Percentiles rank a stretch among this genome's conserved stretches.
phyloP scores from a whole-genome alignment of 1,140 invertebrate genomes.

The Diorhabda elongata region DNA sequence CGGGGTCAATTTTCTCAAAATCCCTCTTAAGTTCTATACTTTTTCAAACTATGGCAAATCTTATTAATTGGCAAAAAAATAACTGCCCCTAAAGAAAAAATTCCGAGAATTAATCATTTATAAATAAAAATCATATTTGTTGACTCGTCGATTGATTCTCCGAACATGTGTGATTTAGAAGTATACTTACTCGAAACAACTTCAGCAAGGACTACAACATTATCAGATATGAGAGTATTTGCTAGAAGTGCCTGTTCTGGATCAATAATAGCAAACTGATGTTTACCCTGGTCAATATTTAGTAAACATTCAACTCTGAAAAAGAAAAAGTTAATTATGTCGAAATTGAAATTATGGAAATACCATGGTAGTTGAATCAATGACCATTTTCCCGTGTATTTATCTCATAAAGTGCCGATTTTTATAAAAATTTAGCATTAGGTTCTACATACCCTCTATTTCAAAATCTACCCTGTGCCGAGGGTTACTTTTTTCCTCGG shows the following conservation, averaged over 20 bases:
- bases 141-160: not conserved
- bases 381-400: no score
- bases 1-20: no score
- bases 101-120: no score
- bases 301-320: slow-evolving; percentile 34
- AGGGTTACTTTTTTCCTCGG: not conserved
- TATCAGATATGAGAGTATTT: slow-evolving; percentile 20
- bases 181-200: slow-evolving; percentile 21
- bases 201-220: slow-evolving; percentile 26
- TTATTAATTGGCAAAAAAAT: no score
- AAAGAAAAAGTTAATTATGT: slow-evolving; percentile 13
- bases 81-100: no score
- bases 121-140: no score
- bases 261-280: slow-evolving; percentile 25
- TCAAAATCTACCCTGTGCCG: not conserved
- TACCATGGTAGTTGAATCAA: no score
- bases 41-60: no score
- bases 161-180: not conserved
- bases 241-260: slow-evolving; percentile 34
- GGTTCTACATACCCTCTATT: not conserved
- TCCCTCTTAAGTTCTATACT: no score
- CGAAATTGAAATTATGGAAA: not conserved
- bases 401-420: not conserved
- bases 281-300: slow-evolving; percentile 26
- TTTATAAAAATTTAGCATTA: not conserved